phyloP scores from a whole-genome alignment of 2,888 invertebrate species.

The Hydrotaea cyrtoneurina region DNA sequence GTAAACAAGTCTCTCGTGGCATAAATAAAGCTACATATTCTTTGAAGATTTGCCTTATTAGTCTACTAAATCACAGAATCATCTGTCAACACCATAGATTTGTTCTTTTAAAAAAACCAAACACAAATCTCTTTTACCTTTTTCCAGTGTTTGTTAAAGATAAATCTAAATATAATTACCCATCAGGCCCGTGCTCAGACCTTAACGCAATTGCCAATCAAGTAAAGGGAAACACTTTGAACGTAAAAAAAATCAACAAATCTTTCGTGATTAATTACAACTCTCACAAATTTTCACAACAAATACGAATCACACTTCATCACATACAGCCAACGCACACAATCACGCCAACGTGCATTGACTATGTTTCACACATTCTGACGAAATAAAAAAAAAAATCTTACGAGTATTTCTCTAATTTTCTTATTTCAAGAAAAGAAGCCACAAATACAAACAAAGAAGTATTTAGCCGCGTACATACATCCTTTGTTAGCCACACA shows the following conservation, averaged over 20 bases:
- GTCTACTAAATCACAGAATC: too few relatives aligned
- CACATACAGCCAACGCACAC: slow-evolving; percentile 6
- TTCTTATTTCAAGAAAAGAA: neutral
- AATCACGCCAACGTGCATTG: neutral
- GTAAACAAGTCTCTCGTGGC: too few relatives aligned
- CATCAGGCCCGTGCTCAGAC: neutral
- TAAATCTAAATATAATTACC: slow-evolving; percentile 25
- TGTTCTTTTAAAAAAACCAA: neutral
- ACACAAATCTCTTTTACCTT: neutral
- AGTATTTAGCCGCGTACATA: too few relatives aligned
- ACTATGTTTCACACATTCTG: neutral
- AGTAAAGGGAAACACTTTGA: neutral
- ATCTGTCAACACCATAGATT: neutral
- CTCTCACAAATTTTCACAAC: slow-evolving; percentile 7
- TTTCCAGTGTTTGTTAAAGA: neutral
- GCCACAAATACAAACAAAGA: too few relatives aligned
- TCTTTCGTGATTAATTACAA: slow-evolving; percentile 41
- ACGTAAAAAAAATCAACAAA: neutral
- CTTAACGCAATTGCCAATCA: neutral
- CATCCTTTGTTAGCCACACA: too few relatives aligned
- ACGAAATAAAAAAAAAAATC: slow-evolving; percentile 21
- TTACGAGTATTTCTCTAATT: slow-evolving; percentile 7
- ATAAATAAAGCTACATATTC: too few relatives aligned
- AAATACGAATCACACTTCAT: slow-evolving; percentile 34
- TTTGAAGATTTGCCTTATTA: too few relatives aligned